These are phyloP conservation scores for Drosophila kuntzei DNA, from an alignment of 2,888 invertebrate species.

Conservation along the genomic window DNA sequence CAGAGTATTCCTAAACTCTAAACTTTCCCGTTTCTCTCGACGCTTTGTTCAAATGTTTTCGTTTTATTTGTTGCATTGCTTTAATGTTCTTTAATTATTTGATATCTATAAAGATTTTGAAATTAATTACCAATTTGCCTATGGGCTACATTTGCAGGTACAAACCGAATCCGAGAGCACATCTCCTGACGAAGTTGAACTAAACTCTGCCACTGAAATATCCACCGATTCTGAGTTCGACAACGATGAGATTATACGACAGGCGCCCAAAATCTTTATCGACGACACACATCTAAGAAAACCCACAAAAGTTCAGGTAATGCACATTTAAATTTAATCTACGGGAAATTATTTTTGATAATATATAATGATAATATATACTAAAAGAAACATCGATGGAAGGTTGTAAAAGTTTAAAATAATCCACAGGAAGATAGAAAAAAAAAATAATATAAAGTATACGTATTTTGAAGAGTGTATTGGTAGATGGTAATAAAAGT, in stretches of 20 bases:
- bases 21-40: slow-evolving; percentile 16
- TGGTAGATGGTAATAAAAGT: too few relatives aligned
- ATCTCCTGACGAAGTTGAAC: slow-evolving; percentile 90
- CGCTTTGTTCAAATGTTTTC: slow-evolving; percentile 52
- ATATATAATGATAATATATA: too few relatives aligned
- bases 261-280: slow-evolving; percentile 91
- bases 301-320: slow-evolving; percentile 88
- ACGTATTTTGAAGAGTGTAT: too few relatives aligned
- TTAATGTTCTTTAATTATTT: slow-evolving; percentile 28
- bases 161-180: slow-evolving; percentile 89
- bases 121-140: slow-evolving; percentile 9
- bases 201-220: slow-evolving; percentile 95
- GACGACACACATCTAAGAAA: slow-evolving; percentile 89
- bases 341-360: neutral
- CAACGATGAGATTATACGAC: slow-evolving; percentile 89
- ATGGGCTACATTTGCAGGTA: slow-evolving; percentile 86
- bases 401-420: too few relatives aligned
- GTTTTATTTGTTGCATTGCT: slow-evolving; percentile 43
- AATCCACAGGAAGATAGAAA: too few relatives aligned
- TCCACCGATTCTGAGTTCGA: slow-evolving; percentile 97
- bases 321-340: slow-evolving; percentile 39
- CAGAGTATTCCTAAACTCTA: slow-evolving; percentile 37
- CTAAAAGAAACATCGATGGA: too few relatives aligned
- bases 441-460: too few relatives aligned
- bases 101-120: neutral